A percentile compares a stretch with the other conserved stretches of the same genome.
phyloP scores from a whole-genome alignment of 2,888 invertebrate species.

The Strigamia maritima region DNA sequence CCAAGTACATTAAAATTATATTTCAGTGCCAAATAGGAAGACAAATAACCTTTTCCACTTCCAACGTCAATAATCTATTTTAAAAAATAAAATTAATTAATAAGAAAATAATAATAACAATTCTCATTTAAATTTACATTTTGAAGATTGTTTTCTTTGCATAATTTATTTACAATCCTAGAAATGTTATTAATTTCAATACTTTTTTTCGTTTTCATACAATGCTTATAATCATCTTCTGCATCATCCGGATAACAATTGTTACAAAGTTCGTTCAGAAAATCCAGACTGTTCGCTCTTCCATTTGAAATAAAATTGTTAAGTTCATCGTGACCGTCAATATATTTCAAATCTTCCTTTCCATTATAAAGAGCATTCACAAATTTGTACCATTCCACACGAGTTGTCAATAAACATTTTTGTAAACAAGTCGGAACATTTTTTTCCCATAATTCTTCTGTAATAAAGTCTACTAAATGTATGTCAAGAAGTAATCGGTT shows the following conservation, averaged over 20 bases:
- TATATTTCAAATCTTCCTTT: constrained; percentile 46
- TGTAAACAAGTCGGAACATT: constrained; percentile 57
- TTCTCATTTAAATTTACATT: not conserved
- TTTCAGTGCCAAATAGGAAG: constrained; percentile 68
- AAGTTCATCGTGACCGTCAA: not conserved
- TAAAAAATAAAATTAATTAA: constrained; percentile 44
- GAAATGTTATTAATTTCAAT: constrained; percentile 73
- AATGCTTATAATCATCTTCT: constrained; percentile 48
- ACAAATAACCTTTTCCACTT: constrained; percentile 83
- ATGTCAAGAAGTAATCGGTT: not conserved
- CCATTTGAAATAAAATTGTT: not conserved
- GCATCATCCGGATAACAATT: not conserved
- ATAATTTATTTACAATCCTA: constrained; percentile 55
- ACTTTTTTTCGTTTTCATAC: constrained; percentile 75
- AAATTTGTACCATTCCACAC: not conserved
- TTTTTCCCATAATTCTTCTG: constrained; percentile 63
- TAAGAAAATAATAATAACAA: not conserved
- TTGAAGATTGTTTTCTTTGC: constrained; percentile 43
- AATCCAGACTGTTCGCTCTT: constrained; percentile 1
- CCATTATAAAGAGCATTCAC: constrained; percentile 2
- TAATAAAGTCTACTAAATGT: constrained; percentile 73
- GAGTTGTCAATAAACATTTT: not conserved
- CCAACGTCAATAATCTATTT: constrained; percentile 74
- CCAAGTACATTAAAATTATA: constrained; percentile 72
- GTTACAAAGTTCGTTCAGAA: constrained; percentile 26